Conservation (phyloP, 2,888 invertebrate species). For the Ganaspis brasiliensis region DNA sequence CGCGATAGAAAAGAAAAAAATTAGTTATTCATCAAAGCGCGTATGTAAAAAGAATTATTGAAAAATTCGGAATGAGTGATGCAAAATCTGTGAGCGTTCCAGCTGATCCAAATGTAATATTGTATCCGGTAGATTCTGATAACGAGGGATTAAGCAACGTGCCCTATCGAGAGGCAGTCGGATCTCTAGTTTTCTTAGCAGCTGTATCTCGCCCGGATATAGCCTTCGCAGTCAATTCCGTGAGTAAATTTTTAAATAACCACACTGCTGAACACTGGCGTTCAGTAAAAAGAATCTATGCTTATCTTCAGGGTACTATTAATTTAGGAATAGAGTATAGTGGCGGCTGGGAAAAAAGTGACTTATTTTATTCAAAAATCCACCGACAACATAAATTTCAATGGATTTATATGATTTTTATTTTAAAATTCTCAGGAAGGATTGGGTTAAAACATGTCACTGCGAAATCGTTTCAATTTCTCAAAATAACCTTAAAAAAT, state of each 20-base stretch:
- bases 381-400: too few relatives aligned
- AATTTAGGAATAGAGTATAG: conserved; percentile 52
- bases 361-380: too few relatives aligned
- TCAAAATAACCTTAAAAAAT: too few relatives aligned
- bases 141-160: background rate
- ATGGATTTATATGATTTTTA: too few relatives aligned
- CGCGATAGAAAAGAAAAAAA: conserved; percentile 51
- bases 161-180: conserved; percentile 56
- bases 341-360: too few relatives aligned
- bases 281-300: conserved; percentile 55
- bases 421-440: too few relatives aligned
- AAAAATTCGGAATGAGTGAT: conserved; percentile 56
- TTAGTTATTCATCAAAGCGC: conserved; percentile 58
- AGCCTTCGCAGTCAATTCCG: conserved; percentile 46
- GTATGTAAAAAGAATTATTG: conserved; percentile 55
- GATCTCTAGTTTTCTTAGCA: conserved; percentile 53
- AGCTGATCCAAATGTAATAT: conserved; percentile 48
- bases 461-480: too few relatives aligned
- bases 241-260: conserved; percentile 48
- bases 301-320: conserved; percentile 53
- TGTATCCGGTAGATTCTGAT: conserved; percentile 47
- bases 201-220: conserved; percentile 52
- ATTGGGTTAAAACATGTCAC: too few relatives aligned
- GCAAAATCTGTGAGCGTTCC: conserved; percentile 54
- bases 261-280: conserved; percentile 54